Conservation (phyloP, 2,113 vertebrate genomes). For the Mastomys natalensis region DNA sequence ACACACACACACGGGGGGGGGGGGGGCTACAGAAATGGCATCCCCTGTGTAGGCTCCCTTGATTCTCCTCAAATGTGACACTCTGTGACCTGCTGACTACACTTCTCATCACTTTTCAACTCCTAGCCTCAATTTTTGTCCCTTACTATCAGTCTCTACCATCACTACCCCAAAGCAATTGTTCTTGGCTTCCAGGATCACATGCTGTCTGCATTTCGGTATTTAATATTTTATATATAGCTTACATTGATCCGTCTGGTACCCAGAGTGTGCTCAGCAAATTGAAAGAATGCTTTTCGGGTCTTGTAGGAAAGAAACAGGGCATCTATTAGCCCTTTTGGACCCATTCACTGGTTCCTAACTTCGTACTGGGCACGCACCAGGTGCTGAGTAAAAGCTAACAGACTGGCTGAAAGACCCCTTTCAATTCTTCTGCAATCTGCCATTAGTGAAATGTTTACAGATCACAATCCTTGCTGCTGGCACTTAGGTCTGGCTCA, state of each 20-base stretch:
- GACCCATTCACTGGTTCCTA: neutral
- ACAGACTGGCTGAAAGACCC: neutral
- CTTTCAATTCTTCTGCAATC: fast-evolving
- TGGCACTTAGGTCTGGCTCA: neutral
- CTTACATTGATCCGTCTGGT: neutral
- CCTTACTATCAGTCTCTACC: neutral
- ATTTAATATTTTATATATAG: neutral
- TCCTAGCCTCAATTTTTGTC: neutral
- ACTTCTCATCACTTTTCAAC: neutral
- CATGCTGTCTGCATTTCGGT: neutral
- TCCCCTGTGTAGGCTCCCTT: neutral
- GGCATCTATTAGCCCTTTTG: neutral
- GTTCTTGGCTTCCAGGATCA: neutral
- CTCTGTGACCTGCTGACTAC: neutral
- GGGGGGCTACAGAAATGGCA: too few species aligned
- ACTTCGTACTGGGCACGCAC: neutral
- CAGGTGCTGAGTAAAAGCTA: neutral
- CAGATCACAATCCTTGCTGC: neutral
- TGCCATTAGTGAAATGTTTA: neutral
- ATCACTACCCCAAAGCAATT: too few species aligned
- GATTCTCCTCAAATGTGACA: neutral
- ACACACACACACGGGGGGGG: too few species aligned
- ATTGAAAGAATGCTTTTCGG: neutral
- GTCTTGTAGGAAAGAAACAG: neutral
- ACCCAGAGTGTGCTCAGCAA: neutral